phyloP scores from a whole-genome alignment of 1,140 invertebrate genomes.

The Condylostylus longicornis region DNA sequence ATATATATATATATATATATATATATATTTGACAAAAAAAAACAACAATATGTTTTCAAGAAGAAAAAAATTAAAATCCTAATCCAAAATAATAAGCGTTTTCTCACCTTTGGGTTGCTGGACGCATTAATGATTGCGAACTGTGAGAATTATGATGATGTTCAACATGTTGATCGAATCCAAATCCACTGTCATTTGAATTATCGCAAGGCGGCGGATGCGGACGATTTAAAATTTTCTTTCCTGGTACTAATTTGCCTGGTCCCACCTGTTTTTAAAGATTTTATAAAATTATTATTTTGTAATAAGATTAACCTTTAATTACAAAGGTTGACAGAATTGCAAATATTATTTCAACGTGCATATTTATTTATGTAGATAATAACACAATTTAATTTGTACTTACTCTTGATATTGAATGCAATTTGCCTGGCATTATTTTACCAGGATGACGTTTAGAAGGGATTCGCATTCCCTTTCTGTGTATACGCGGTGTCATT shows the following conservation, averaged over 20 bases:
- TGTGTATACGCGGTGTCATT: conserved; percentile 42
- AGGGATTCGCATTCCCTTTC: conserved; percentile 40
- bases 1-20: too few relatives aligned
- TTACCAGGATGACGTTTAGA: conserved; percentile 39
- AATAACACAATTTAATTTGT: neutral
- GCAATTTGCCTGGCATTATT: conserved; percentile 35
- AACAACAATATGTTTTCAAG: too few relatives aligned
- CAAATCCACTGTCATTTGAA: conserved; percentile 70
- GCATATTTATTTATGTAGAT: neutral
- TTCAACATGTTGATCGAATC: conserved; percentile 47
- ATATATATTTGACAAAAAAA: too few relatives aligned
- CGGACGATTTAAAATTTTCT: conserved; percentile 30
- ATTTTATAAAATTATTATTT: conserved; percentile 1
- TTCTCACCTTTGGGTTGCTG: too few relatives aligned
- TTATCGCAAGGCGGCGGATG: conserved; percentile 49
- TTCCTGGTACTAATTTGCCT: conserved; percentile 35
- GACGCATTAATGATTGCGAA: too few relatives aligned
- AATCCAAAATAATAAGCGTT: too few relatives aligned
- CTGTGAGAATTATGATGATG: conserved; percentile 13
- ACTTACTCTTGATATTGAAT: conserved; percentile 30
- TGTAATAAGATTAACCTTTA: neutral
- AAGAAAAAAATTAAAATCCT: too few relatives aligned
- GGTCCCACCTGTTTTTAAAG: conserved; percentile 20
- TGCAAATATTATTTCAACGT: neutral
- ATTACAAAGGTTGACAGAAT: neutral